phyloP scores from a whole-genome alignment of 2,888 invertebrate genomes.

The Lymantria dispar region DNA sequence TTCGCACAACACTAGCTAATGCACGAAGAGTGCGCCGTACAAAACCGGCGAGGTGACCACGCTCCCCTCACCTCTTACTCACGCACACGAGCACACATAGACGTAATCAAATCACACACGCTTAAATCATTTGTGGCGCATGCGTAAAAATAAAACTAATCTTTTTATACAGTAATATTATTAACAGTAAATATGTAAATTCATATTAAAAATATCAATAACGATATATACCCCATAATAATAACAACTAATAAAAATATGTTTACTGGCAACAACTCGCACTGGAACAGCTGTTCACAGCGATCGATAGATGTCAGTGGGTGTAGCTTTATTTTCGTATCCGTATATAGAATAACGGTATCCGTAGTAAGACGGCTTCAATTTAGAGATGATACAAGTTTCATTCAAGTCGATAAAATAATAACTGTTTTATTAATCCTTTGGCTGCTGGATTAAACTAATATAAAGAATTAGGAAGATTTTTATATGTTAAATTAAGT shows the following conservation, averaged over 20 bases:
- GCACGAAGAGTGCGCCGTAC: constrained; percentile 51
- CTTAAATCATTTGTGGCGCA: constrained; percentile 19
- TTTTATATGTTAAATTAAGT: too few species aligned
- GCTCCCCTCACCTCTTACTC: constrained; percentile 42
- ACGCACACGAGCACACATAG: constrained; percentile 33
- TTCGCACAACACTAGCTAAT: constrained; percentile 71
- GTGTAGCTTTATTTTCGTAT: constrained; percentile 78
- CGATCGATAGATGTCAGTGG: constrained; percentile 82
- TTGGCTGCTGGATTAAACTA: too few species aligned
- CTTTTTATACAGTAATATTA: neutral
- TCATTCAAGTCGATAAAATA: too few species aligned
- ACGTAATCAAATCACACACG: constrained; percentile 25
- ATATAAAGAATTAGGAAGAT: too few species aligned
- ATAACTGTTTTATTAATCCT: too few species aligned
- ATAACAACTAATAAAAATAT: neutral
- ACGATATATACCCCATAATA: too few species aligned
- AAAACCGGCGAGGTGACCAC: constrained; percentile 46
- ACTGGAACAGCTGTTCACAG: constrained; percentile 62
- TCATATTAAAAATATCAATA: too few species aligned
- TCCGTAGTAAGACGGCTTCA: constrained; percentile 73
- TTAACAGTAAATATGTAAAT: neutral
- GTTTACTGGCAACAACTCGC: constrained; percentile 47
- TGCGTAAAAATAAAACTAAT: constrained; percentile 21
- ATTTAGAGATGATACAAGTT: constrained; percentile 25
- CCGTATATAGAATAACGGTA: constrained; percentile 70